Base-by-base conservation (phyloP, 2,797 vertebrate species). In the Chrysocyon brachyurus region DNA sequence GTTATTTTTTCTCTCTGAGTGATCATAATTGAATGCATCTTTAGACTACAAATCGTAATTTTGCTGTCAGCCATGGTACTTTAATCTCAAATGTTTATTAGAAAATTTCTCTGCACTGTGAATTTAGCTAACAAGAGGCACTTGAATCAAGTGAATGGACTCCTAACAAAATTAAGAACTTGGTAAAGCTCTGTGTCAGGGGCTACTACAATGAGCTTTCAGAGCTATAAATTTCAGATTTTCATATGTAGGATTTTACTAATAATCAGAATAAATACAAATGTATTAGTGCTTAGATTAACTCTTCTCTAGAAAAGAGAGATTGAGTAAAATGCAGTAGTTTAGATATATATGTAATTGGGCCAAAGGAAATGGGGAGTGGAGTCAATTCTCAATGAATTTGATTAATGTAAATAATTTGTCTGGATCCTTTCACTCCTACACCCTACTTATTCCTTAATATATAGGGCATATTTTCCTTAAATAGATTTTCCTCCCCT, bases 41-140 rank as follows among this genome's bases (percentile, higher is more conserved):
- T 97, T 95, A 96, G 97, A 97, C 96, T 92, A 90, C 96, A 98
- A 96, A 98, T 98, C 97, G 96, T 98, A 97, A 98, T 98, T 98
- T 98, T 97, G 96, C 97, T 98, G 98, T 98, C 96, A 98, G 98
- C 96, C 86, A 73, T 72, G 88, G 94, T 97, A 86, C 91, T 98
- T 98, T 98, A 97, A 97, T 98, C 98, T 98, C 96, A 94, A 96
- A 93, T 97, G 98, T 97, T 97, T 98, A 97, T 97, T 98, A 98
- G 97, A 97, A 97, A 97, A 97, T 97, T 97, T 98, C 96, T 96
- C 86, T 91, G 94, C 78, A 72, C 98, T 91, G 83, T 83, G 96
- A 89, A 85, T 96, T 98, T 96, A 97, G 86, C 94, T 97, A 98
- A 95, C 94, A 97, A 90, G 78, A 97, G 95, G 94, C 92, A 93